Conservation (phyloP, 2,113 vertebrate species). For the Pituophis catenifer region DNA sequence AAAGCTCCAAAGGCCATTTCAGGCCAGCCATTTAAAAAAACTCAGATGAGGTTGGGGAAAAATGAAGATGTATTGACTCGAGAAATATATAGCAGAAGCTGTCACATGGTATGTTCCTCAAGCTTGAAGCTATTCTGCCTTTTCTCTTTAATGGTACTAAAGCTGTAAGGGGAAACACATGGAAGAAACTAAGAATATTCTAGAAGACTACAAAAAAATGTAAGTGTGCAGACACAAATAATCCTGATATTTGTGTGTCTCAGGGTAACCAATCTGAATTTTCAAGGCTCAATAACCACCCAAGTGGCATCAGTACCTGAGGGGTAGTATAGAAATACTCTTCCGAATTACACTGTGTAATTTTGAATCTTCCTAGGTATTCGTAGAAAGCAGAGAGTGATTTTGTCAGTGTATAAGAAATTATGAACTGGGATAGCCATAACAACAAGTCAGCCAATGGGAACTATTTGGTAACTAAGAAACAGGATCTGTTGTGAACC, state of each 20-base stretch:
- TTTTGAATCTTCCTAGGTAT: background rate
- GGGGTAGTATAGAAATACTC: background rate
- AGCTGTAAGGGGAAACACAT: background rate
- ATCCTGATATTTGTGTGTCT: background rate
- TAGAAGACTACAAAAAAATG: background rate
- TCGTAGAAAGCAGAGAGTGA: background rate
- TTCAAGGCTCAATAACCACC: background rate
- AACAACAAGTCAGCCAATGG: too few relatives aligned
- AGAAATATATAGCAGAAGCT: background rate
- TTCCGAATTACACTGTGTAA: background rate
- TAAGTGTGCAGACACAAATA: background rate
- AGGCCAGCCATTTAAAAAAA: background rate
- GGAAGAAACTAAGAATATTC: background rate
- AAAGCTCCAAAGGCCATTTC: background rate
- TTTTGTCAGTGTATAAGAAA: background rate
- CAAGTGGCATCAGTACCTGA: background rate
- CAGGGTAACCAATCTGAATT: background rate
- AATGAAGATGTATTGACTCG: background rate
- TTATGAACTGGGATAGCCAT: too few relatives aligned
- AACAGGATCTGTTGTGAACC: too few relatives aligned
- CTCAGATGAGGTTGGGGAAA: background rate
- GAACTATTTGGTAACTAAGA: too few relatives aligned
- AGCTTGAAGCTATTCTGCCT: background rate
- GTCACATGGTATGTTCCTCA: background rate
- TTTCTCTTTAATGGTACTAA: background rate